Percentiles rank a stretch among this genome's conserved stretches.
Conservation (phyloP, 1,140 invertebrate species). For the Spodoptera frugiperda region DNA sequence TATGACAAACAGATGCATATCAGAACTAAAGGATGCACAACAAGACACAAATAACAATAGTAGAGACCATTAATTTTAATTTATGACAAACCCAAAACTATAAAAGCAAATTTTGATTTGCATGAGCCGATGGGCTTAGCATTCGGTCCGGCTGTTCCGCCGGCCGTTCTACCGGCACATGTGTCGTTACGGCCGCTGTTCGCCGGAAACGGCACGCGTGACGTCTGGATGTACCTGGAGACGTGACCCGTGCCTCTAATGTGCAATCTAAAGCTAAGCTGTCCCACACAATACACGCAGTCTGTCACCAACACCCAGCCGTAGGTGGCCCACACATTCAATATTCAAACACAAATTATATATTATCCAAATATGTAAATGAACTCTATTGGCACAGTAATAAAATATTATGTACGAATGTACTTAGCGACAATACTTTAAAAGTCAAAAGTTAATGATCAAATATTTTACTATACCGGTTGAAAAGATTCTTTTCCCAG, state of each 20-base stretch:
- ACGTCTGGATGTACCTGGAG: slow-evolving; percentile 65
- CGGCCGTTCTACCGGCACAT: slow-evolving; percentile 24
- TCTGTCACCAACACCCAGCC: slow-evolving; percentile 10
- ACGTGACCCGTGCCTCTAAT: slow-evolving; percentile 67
- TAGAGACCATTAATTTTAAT: slow-evolving; percentile 5
- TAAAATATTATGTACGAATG: neutral
- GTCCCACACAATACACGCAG: slow-evolving; percentile 28
- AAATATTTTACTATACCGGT: neutral
- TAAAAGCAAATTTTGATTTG: slow-evolving; percentile 55
- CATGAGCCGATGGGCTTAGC: slow-evolving; percentile 61
- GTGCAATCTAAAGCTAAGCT: slow-evolving; percentile 35
- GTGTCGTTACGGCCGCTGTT: slow-evolving; percentile 55
- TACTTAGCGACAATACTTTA: neutral
- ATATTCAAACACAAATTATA: slow-evolving; percentile 14
- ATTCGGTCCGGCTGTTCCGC: slow-evolving; percentile 56
- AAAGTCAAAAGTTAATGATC: slow-evolving; percentile 34
- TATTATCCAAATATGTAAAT: slow-evolving; percentile 27
- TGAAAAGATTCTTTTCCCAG: slow-evolving; percentile 5
- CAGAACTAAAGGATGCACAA: too few relatives aligned
- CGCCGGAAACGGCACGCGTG: slow-evolving; percentile 76
- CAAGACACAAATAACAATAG: neutral
- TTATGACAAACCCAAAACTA: slow-evolving; percentile 28
- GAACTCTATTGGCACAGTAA: neutral
- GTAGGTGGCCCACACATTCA: slow-evolving; percentile 11
- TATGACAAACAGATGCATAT: too few relatives aligned